Conservation (phyloP, 2,888 invertebrate species). For the Drosophila infuscata region DNA sequence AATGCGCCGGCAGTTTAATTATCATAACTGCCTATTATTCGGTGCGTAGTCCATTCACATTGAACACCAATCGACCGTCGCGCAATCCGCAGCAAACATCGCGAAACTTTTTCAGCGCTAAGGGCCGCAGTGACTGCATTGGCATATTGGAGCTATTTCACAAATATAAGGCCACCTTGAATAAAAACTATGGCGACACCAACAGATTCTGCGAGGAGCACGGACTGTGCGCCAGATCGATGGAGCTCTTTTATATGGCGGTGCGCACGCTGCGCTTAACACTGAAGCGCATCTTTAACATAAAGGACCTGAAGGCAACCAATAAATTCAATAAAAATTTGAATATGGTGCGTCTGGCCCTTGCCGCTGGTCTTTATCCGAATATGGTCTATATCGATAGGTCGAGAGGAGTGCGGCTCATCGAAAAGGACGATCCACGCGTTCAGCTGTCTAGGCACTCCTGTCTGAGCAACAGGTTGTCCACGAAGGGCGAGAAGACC, state of each 20-base stretch:
- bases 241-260: conserved; percentile 96
- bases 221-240: conserved; percentile 87
- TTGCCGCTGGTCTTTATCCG: conserved; percentile 96
- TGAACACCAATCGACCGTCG: conserved; percentile 89
- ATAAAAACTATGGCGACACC: conserved; percentile 15
- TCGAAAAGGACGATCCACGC: conserved; percentile 88
- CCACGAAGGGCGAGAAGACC: conserved; percentile 59
- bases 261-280: conserved; percentile 93
- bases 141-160: conserved; percentile 92
- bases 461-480: conserved; percentile 82
- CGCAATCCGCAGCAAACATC: conserved; percentile 87
- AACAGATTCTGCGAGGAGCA: conserved; percentile 68
- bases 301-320: conserved; percentile 85
- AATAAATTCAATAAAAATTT: conserved; percentile 85
- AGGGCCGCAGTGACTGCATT: conserved; percentile 95
- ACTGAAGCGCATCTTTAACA: conserved; percentile 87
- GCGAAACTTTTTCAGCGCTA: conserved; percentile 90
- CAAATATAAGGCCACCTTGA: conserved; percentile 89
- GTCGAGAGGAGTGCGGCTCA: conserved; percentile 84
- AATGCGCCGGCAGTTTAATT: conserved; percentile 96
- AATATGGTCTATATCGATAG: conserved; percentile 92
- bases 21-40: conserved; percentile 95
- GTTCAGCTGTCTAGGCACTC: conserved; percentile 88
- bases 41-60: conserved; percentile 90
- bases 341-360: conserved; percentile 95